Evolutionary conservation across 2,113 vertebrate genomes (phyloP).

Genomic region (Zootoca vivipara): DNA sequence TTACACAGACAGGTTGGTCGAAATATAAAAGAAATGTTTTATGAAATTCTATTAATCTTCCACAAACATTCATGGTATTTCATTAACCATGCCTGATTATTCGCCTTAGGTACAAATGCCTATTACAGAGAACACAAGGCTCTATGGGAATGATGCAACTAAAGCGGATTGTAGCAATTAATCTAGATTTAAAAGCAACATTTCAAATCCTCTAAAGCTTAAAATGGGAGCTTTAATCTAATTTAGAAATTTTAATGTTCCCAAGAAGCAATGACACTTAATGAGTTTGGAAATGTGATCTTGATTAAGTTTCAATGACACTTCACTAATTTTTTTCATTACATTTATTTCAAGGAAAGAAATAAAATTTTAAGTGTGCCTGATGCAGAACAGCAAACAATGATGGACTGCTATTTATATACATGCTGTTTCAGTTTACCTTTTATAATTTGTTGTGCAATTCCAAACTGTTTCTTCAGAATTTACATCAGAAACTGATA

Average conservation of each 20-base stretch:
- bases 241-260: neutral
- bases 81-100: conserved; percentile 44
- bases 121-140: conserved; percentile 17
- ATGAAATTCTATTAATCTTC: conserved; percentile 34
- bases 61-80: conserved; percentile 49
- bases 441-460: neutral
- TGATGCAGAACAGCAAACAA: neutral
- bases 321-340: conserved; percentile 7
- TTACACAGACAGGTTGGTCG: neutral
- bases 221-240: conserved; percentile 28
- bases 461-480: neutral
- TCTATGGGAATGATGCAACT: neutral
- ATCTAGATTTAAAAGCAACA: conserved; percentile 29
- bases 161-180: conserved; percentile 2
- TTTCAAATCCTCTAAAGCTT: conserved; percentile 12
- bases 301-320: neutral
- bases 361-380: neutral
- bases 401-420: neutral
- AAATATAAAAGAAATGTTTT: conserved; percentile 24
- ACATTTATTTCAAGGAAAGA: neutral
- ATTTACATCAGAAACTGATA: neutral
- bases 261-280: neutral
- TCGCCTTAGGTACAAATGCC: conserved; percentile 20
- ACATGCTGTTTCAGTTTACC: neutral
- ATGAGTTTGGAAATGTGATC: conserved; percentile 32